Percentiles rank a stretch among this genome's conserved stretches.
phyloP scores from a whole-genome alignment of 2,888 invertebrate genomes.

The Drosophila niveifrons region DNA sequence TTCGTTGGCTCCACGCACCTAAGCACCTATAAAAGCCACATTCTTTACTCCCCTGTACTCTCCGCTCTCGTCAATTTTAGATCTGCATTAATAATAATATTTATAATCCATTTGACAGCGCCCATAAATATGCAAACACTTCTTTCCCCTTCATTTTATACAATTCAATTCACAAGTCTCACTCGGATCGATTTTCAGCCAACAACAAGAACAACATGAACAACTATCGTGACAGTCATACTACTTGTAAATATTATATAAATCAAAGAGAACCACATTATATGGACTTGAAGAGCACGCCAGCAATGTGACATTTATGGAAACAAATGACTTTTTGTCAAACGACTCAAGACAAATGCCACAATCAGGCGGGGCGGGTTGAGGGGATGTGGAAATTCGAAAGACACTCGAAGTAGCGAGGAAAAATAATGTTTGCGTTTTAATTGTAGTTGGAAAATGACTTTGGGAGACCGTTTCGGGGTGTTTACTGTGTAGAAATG shows the following conservation, averaged over 20 bases:
- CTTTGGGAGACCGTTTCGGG: conserved; percentile 58
- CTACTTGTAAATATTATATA: conserved; percentile 61
- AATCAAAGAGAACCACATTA: conserved; percentile 67
- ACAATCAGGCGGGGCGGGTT: not conserved
- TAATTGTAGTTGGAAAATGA: conserved; percentile 71
- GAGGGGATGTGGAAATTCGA: not conserved
- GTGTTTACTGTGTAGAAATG: conserved; percentile 65
- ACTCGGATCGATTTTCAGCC: conserved; percentile 39
- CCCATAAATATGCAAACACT: conserved; percentile 59
- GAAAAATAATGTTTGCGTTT: conserved; percentile 58
- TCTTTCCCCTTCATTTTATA: conserved; percentile 7
- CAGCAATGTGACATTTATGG: conserved; percentile 69
- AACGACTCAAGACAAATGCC: conserved; percentile 34
- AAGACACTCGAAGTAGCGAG: conserved; percentile 16
- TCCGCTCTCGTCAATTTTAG: conserved; percentile 3
- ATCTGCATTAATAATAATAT: conserved; percentile 40
- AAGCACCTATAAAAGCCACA: conserved; percentile 19
- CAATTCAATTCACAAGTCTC: conserved; percentile 18
- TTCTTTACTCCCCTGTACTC: not conserved
- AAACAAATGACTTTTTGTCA: conserved; percentile 71
- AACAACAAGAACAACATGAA: conserved; percentile 26
- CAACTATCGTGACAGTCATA: conserved; percentile 36
- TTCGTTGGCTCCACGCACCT: conserved; percentile 10
- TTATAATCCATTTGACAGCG: conserved; percentile 45
- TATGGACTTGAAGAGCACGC: conserved; percentile 52